Conservation (phyloP, 2,113 vertebrate genomes). For the Piprites chloris region DNA sequence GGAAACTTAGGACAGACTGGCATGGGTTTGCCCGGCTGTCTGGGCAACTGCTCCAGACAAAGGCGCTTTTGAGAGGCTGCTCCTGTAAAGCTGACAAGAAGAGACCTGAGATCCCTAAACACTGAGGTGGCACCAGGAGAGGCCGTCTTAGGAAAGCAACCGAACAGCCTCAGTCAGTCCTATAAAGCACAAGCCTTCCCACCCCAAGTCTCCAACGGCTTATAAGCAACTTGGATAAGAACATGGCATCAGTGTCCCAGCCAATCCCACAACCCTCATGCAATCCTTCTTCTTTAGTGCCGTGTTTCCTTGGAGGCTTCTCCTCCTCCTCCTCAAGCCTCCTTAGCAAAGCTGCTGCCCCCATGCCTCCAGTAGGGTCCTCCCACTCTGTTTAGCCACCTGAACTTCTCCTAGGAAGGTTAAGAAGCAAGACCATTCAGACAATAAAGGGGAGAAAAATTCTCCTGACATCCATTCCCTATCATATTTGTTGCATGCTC, state of each 20-base stretch:
- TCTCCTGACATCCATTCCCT: neutral
- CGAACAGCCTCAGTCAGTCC: neutral
- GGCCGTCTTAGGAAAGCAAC: neutral
- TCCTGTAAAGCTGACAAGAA: neutral
- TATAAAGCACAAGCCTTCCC: neutral
- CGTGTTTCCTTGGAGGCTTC: neutral
- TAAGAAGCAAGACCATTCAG: neutral
- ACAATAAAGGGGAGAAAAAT: neutral
- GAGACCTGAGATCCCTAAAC: neutral
- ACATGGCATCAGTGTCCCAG: neutral
- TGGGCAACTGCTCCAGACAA: neutral
- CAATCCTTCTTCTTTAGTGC: rapidly evolving
- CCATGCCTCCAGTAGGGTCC: neutral
- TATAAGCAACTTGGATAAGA: neutral
- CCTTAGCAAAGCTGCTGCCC: neutral
- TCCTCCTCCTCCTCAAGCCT: neutral
- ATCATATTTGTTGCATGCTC: neutral
- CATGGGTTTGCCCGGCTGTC: neutral
- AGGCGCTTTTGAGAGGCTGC: neutral
- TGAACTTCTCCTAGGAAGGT: neutral
- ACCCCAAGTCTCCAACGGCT: neutral
- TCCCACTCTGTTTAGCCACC: neutral
- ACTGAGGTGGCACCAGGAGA: neutral
- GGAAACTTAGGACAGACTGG: neutral
- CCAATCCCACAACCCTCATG: neutral